phyloP scores from a whole-genome alignment of 2,113 vertebrate species.

The Apteryx mantelli region DNA sequence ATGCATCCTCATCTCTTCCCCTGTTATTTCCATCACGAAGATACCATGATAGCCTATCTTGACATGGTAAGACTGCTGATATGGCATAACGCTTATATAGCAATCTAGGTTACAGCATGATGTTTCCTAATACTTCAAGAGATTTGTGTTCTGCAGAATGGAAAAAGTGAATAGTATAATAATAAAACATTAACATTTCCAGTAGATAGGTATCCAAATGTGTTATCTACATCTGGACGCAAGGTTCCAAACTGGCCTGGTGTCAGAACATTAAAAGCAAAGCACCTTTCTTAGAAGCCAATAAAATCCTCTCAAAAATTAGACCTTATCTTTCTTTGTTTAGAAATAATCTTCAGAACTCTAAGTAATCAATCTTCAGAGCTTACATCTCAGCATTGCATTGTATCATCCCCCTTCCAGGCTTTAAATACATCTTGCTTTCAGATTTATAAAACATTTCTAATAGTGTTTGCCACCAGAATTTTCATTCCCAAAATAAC shows the following conservation, averaged over 20 bases:
- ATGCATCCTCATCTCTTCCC: not conserved
- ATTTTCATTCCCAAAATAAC: not conserved
- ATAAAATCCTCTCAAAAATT: not conserved
- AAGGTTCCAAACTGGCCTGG: not conserved
- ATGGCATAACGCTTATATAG: not conserved
- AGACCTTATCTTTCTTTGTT: too few relatives aligned
- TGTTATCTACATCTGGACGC: not conserved
- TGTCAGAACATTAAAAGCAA: not conserved
- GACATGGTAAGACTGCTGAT: not conserved
- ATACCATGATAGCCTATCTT: rapidly evolving
- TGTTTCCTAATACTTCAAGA: not conserved
- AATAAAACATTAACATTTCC: not conserved
- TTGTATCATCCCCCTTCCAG: too few relatives aligned
- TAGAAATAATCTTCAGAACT: not conserved
- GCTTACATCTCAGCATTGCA: not conserved
- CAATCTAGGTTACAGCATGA: not conserved
- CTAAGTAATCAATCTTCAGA: not conserved
- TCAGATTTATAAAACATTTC: not conserved
- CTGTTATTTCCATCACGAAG: not conserved
- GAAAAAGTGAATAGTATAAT: not conserved
- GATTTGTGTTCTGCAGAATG: not conserved
- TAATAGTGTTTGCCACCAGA: too few relatives aligned
- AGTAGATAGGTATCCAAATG: not conserved
- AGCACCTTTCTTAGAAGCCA: not conserved
- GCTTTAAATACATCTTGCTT: not conserved